Evolutionary conservation across 2,797 vertebrate genomes (phyloP).

Genomic region (Sphenopsis melanotis): DNA sequence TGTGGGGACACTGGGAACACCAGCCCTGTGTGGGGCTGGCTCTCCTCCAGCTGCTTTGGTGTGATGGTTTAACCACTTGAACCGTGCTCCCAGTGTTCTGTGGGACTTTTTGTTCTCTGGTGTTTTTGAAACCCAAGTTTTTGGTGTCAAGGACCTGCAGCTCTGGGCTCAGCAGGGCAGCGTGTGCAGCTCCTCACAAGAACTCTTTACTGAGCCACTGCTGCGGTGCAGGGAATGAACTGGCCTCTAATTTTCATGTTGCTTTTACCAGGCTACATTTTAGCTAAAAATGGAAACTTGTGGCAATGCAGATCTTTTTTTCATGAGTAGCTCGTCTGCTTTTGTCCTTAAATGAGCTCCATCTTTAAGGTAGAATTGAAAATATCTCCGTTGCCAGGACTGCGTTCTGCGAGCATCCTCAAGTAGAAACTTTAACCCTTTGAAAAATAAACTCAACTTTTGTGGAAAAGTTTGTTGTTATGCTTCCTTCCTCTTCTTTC

Average conservation of each 20-base stretch:
- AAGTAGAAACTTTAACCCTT: background rate
- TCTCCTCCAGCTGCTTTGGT: background rate
- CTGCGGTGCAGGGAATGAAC: background rate
- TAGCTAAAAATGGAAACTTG: slow-evolving; percentile 45
- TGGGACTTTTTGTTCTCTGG: background rate
- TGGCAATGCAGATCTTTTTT: background rate
- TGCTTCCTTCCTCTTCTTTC: background rate
- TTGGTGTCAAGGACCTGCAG: background rate
- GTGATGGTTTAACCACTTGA: background rate
- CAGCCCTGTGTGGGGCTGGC: background rate
- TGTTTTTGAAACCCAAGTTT: background rate
- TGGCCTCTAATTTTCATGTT: slow-evolving; percentile 32
- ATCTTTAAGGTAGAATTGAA: background rate
- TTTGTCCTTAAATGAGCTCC: slow-evolving; percentile 1
- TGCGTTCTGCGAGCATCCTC: background rate
- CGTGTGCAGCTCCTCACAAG: background rate
- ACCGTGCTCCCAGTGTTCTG: background rate
- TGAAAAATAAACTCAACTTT: background rate
- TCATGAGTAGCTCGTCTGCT: background rate
- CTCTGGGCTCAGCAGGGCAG: background rate
- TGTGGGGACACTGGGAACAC: too few species aligned
- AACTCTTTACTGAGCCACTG: background rate
- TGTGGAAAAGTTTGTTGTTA: background rate
- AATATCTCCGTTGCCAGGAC: background rate
- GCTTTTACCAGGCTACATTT: slow-evolving; percentile 36